phyloP scores from a whole-genome alignment of 1,140 invertebrate species.

The Augochlora pura region DNA sequence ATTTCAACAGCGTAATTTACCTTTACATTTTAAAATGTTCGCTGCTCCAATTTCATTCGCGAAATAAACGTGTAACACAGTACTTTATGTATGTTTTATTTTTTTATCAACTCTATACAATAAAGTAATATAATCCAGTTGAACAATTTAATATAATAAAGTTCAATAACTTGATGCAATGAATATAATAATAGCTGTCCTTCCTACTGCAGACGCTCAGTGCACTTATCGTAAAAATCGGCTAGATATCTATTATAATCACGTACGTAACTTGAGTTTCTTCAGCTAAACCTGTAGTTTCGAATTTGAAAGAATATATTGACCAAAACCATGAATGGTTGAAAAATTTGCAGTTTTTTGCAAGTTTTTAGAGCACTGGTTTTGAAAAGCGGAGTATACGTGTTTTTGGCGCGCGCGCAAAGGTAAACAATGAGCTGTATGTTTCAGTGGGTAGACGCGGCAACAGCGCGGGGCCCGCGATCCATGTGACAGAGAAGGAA shows the following conservation, averaged over 20 bases:
- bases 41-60: too few relatives aligned
- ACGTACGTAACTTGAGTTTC: too few relatives aligned
- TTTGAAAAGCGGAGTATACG: constrained; percentile 19
- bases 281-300: too few relatives aligned
- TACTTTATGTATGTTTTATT: too few relatives aligned
- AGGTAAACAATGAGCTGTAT: constrained; percentile 72
- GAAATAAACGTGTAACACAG: too few relatives aligned
- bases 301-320: too few relatives aligned
- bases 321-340: too few relatives aligned
- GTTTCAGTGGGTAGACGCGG: constrained; percentile 47
- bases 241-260: too few relatives aligned
- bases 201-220: too few relatives aligned
- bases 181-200: not conserved
- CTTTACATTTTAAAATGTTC: not conserved
- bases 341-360: not conserved
- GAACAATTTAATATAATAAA: not conserved
- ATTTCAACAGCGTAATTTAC: not conserved
- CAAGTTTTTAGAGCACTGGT: not conserved
- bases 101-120: too few relatives aligned
- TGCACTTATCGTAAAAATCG: too few relatives aligned
- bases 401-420: constrained; percentile 62
- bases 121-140: not conserved
- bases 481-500: constrained; percentile 79
- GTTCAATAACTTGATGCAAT: not conserved
- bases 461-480: constrained; percentile 60